Base-by-base conservation (phyloP, 2,888 invertebrate genomes). In the Bibio marci region DNA sequence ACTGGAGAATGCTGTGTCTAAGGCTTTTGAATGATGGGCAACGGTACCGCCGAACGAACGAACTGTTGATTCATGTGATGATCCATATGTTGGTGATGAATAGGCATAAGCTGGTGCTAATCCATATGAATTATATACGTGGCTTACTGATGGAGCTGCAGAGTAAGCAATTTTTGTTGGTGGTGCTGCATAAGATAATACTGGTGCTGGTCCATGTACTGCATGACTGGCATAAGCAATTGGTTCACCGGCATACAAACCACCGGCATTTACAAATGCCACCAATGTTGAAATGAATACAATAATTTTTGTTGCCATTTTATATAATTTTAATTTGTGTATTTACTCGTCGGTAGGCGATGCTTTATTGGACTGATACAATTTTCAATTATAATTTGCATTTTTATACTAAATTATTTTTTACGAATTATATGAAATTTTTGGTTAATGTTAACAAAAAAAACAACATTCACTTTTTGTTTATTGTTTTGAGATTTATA, bases 151-250 rank as follows among this genome's bases (percentile, higher is more conserved):
- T 15, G 18, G 52, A 44, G 50, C 68, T 57, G 51, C 62, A 57
- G 59, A 67, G 60, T 62, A 71, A 7, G 38, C 38, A 13, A 38
- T 13, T 19, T 38, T 37, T 13, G 49, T 46, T 5, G 43, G 40
- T 13, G 47, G 46, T 10, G 46, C 31, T 25, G 49, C 45, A 13
- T 52, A 47, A 61, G 61, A n/a, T n/a, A n/a, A 44, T n/a, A n/a
- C n/a, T 22, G 31, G 14, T 10, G 10, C 13, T n/a, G n/a, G n/a
- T 4, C 6, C 55, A 15, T 73, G 54, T 49, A 66, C 54, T 45
- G 76, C 76, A 41, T 75, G 76, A 52, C 66, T 67, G 51, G 69
- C 71, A 46, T 67, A 63, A 49, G 73, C 69, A 58, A 71, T n/a
- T n/a, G n/a, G n/a, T n/a, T n/a, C n/a, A n/a, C n/a, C n/a, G n/a